Conservation (phyloP, 2,888 invertebrate species). For the Lissonota sp. region DNA sequence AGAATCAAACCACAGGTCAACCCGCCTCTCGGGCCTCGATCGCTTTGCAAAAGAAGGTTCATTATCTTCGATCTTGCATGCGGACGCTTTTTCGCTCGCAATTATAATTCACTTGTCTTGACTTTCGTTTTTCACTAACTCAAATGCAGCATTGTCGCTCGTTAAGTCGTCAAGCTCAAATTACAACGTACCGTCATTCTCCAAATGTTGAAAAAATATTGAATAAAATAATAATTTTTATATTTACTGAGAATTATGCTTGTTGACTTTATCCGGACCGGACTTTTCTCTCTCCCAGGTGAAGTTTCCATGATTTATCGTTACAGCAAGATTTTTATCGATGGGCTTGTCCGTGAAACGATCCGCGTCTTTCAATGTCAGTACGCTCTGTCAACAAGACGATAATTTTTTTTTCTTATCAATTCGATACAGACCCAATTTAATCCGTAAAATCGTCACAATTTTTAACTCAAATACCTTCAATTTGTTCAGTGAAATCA, state of each 20-base stretch:
- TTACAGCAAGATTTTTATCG: conserved; percentile 83
- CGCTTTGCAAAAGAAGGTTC: no score
- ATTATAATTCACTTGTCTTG: no score
- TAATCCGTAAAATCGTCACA: neutral
- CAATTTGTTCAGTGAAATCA: conserved; percentile 75
- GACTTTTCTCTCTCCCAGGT: conserved; percentile 78
- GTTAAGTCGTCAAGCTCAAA: no score
- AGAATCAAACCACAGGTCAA: no score
- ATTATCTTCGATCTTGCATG: no score
- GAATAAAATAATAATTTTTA: conserved; percentile 2
- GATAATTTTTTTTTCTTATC: conserved; percentile 4
- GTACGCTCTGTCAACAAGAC: conserved; percentile 75
- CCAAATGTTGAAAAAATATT: neutral
- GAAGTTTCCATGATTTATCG: conserved; percentile 84
- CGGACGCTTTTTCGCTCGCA: no score
- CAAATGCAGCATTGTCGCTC: neutral
- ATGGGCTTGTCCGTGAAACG: conserved; percentile 82
- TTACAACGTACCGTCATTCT: no score
- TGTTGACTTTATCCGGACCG: conserved; percentile 26
- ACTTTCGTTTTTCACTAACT: no score
- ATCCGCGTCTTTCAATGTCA: conserved; percentile 83
- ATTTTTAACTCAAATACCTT: conserved; percentile 66
- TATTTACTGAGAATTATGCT: conserved; percentile 53
- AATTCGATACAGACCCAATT: conserved; percentile 1
- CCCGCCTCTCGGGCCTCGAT: no score